phyloP scores from a whole-genome alignment of 2,888 invertebrate species.

The Crocallis elinguaria region DNA sequence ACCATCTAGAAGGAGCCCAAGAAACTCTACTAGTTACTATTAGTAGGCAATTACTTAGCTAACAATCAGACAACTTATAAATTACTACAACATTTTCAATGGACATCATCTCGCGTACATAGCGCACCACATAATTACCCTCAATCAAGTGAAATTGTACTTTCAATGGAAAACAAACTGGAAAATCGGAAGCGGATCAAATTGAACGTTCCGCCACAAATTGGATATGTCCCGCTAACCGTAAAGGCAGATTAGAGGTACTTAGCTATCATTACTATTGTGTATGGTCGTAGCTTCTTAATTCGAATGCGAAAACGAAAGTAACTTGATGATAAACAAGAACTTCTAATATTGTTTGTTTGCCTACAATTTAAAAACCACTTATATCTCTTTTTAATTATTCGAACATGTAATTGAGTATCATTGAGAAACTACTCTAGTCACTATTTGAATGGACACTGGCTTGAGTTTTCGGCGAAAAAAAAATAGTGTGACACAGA shows the following conservation, averaged over 20 bases:
- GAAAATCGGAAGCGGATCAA: conserved; percentile 65
- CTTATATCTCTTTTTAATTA: too few relatives aligned
- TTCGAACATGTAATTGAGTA: too few relatives aligned
- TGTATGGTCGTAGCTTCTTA: conserved; percentile 3
- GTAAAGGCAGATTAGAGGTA: conserved; percentile 22
- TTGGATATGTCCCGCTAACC: conserved; percentile 41
- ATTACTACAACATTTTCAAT: conserved; percentile 1
- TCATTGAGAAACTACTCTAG: too few relatives aligned
- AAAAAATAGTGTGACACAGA: too few relatives aligned
- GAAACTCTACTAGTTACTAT: too few relatives aligned
- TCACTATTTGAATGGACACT: too few relatives aligned
- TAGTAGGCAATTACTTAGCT: too few relatives aligned
- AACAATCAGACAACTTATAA: too few relatives aligned
- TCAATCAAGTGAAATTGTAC: conserved; percentile 62
- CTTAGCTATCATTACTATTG: conserved; percentile 10
- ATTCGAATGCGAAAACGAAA: conserved; percentile 16
- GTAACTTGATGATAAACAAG: background rate
- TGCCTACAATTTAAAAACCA: background rate
- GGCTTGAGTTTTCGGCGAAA: too few relatives aligned
- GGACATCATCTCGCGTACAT: conserved; percentile 11
- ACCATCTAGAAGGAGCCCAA: too few relatives aligned
- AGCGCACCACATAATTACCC: conserved; percentile 31
- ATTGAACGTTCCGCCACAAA: conserved; percentile 46
- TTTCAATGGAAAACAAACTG: conserved; percentile 65
- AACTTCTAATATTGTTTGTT: background rate